A percentile compares a stretch with the other conserved stretches of the same genome.
phyloP scores from a whole-genome alignment of 2,113 vertebrate species.

The Euleptes europaea region DNA sequence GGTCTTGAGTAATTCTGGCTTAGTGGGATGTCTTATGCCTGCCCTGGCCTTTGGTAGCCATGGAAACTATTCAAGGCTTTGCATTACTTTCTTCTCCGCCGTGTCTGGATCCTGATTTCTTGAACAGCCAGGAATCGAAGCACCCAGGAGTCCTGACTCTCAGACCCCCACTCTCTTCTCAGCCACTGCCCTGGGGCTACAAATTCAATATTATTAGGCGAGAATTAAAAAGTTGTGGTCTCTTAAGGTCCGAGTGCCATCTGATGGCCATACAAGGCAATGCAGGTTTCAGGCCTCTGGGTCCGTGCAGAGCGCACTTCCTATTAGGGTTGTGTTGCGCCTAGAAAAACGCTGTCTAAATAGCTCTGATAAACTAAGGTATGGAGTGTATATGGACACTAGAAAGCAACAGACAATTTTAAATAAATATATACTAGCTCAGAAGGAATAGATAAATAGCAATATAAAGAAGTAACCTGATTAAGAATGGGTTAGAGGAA shows the following conservation, averaged over 20 bases:
- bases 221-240: background rate
- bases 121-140: background rate
- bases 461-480: too few species aligned
- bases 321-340: too few species aligned
- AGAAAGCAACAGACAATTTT: too few species aligned
- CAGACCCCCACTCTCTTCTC: background rate
- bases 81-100: background rate
- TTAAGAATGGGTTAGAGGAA: too few species aligned
- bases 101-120: background rate
- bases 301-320: too few species aligned
- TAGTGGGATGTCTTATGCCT: background rate
- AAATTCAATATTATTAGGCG: background rate
- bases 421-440: too few species aligned
- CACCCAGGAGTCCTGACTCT: background rate
- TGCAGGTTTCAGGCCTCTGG: background rate
- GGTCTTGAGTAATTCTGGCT: background rate
- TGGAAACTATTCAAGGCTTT: background rate
- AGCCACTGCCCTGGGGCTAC: background rate
- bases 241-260: background rate
- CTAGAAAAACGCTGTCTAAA: too few species aligned
- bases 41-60: background rate
- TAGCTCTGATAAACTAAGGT: too few species aligned
- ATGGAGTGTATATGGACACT: too few species aligned
- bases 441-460: too few species aligned
- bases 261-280: background rate